phyloP scores from a whole-genome alignment of 1,140 invertebrate genomes.

The Caenorhabditis tropicalis region DNA sequence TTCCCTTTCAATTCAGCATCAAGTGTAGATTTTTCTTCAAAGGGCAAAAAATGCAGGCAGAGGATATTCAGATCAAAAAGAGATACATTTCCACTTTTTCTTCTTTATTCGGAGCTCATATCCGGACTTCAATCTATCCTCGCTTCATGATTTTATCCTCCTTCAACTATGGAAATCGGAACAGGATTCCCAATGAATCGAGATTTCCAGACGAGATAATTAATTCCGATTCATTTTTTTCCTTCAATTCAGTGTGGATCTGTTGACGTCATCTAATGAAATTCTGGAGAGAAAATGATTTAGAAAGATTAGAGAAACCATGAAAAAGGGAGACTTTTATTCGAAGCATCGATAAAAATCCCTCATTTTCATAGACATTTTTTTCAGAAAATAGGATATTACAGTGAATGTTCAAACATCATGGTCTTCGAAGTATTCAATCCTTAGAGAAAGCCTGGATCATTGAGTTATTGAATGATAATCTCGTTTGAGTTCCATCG shows the following conservation, averaged over 20 bases:
- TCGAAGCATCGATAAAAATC: too few relatives aligned
- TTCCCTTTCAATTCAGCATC: not conserved
- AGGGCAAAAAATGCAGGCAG: not conserved
- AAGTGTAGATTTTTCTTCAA: slow-evolving; percentile 22
- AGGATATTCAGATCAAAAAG: not conserved
- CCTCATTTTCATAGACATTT: too few relatives aligned
- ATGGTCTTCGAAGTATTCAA: too few relatives aligned
- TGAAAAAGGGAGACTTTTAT: too few relatives aligned
- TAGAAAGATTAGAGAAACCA: too few relatives aligned
- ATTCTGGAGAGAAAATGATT: not conserved
- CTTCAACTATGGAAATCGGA: not conserved
- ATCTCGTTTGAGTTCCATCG: too few relatives aligned
- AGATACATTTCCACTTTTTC: not conserved
- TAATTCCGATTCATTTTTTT: not conserved
- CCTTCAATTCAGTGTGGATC: not conserved
- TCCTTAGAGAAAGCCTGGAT: too few relatives aligned
- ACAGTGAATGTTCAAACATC: too few relatives aligned
- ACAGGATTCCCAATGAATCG: not conserved
- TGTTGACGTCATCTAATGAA: not conserved
- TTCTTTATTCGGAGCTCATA: not conserved
- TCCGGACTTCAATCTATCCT: not conserved
- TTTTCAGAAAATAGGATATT: too few relatives aligned
- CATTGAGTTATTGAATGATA: too few relatives aligned
- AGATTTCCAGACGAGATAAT: slow-evolving; percentile 16
- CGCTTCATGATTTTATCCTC: not conserved